A percentile compares a stretch with the other conserved stretches of the same genome.
Conservation (phyloP, 2,113 vertebrate species). For the Cathartes aura region DNA sequence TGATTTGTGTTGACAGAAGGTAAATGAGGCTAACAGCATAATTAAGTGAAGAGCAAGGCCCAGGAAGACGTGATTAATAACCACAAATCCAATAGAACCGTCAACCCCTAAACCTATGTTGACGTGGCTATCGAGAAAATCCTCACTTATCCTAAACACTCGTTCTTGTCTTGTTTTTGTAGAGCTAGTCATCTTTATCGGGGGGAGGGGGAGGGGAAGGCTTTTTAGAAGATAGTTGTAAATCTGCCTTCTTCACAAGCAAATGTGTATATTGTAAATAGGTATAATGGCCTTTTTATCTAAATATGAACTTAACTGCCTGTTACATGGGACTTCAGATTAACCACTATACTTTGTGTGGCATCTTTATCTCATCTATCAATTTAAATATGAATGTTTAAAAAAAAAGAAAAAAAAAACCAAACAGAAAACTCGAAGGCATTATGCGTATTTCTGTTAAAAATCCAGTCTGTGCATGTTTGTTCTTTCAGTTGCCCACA, state of each 20-base stretch:
- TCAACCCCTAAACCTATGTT: background rate
- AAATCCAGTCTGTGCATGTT: slow-evolving; percentile 66
- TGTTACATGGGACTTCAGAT: slow-evolving; percentile 89
- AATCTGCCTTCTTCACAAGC: slow-evolving; percentile 79
- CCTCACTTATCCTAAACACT: slow-evolving; percentile 27
- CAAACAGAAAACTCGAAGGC: slow-evolving; percentile 31
- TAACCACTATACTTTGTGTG: slow-evolving; percentile 81
- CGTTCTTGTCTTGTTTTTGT: slow-evolving; percentile 75
- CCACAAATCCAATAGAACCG: background rate
- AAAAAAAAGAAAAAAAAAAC: background rate
- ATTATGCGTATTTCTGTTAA: slow-evolving; percentile 70
- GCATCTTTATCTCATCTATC: slow-evolving; percentile 74
- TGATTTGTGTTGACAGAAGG: background rate
- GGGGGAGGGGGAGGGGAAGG: slow-evolving; percentile 69
- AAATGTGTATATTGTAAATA: slow-evolving; percentile 97
- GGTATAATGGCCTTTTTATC: slow-evolving; percentile 91
- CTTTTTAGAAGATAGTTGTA: slow-evolving; percentile 85
- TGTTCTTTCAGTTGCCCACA: slow-evolving; percentile 72
- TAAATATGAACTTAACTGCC: slow-evolving; percentile 83
- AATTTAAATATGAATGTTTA: slow-evolving; percentile 73
- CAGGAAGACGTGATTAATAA: background rate
- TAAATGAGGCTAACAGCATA: background rate
- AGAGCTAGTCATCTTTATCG: slow-evolving; percentile 71
- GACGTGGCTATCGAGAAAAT: slow-evolving; percentile 8
- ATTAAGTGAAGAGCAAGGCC: slow-evolving; percentile 1